Conservation (phyloP, 2,113 vertebrate species). For the Tiliqua scincoides region DNA sequence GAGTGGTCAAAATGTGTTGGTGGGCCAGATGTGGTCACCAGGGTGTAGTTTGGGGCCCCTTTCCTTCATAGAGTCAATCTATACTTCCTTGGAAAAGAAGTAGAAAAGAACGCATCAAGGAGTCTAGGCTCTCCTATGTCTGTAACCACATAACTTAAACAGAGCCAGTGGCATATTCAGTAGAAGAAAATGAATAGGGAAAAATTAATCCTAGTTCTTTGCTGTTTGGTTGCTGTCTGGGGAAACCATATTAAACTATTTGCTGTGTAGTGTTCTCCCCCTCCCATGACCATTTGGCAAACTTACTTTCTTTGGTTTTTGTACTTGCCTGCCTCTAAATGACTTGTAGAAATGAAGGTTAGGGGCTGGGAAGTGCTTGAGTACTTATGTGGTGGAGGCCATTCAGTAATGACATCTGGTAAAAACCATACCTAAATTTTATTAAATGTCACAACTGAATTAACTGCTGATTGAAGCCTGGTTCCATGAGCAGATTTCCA, state of each 20-base stretch:
- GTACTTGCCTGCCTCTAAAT: not conserved
- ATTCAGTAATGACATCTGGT: not conserved
- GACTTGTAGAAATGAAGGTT: no score
- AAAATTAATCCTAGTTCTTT: not conserved
- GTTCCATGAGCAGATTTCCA: not conserved
- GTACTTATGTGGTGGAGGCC: not conserved
- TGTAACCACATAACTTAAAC: not conserved
- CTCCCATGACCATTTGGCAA: not conserved
- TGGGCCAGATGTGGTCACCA: no score
- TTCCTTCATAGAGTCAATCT: no score
- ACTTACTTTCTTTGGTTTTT: no score
- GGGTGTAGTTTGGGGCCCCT: no score
- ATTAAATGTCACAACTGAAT: not conserved
- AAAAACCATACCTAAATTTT: not conserved
- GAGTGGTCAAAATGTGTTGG: no score
- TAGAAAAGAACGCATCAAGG: no score
- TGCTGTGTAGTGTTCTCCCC: not conserved
- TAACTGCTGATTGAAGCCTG: not conserved
- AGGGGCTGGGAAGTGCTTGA: not conserved
- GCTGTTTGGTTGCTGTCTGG: not conserved
- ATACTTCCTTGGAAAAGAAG: not conserved
- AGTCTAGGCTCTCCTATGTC: not conserved
- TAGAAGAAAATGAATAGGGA: not conserved
- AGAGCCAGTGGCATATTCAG: not conserved
- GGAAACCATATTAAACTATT: not conserved